These are phyloP conservation scores for Acipenser oxyrinchus DNA, from an alignment of 2,797 vertebrate genomes.

Conservation along the genomic window DNA sequence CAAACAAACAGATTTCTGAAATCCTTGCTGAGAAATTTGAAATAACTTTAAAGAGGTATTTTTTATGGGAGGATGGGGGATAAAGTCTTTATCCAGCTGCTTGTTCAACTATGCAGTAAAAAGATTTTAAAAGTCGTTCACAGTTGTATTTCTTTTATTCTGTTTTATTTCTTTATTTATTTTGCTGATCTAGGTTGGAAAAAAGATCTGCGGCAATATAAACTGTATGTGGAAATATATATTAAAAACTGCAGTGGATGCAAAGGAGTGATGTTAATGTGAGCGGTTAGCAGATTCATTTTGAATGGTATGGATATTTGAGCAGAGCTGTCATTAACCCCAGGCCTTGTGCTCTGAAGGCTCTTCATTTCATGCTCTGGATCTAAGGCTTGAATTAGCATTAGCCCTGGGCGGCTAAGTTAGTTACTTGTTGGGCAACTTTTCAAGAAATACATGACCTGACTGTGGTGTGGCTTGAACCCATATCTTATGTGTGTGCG, in stretches of 20 bases:
- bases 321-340: conserved; percentile 60
- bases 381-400: conserved; percentile 72
- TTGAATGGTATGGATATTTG: conserved; percentile 41
- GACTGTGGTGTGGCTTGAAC: too few species aligned
- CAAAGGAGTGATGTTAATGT: conserved; percentile 59
- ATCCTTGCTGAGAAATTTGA: conserved; percentile 98
- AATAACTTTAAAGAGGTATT: conserved; percentile 98
- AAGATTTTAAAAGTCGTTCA: conserved; percentile 78
- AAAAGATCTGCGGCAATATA: conserved; percentile 27
- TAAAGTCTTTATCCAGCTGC: conserved; percentile 89
- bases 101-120: conserved; percentile 89
- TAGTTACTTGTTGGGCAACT: conserved; percentile 67
- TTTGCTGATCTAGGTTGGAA: conserved; percentile 67
- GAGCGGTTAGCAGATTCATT: conserved; percentile 63
- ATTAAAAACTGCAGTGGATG: conserved; percentile 41
- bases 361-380: conserved; percentile 71
- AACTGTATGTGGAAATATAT: neutral
- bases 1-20: conserved; percentile 99
- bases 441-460: conserved; percentile 63
- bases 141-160: conserved; percentile 66
- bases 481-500: too few species aligned
- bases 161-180: conserved; percentile 46
- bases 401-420: conserved; percentile 57
- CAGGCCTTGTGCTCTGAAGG: conserved; percentile 56
- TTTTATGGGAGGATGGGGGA: conserved; percentile 53